Conservation (phyloP, 1,140 invertebrate species). For the Apis dorsata region DNA sequence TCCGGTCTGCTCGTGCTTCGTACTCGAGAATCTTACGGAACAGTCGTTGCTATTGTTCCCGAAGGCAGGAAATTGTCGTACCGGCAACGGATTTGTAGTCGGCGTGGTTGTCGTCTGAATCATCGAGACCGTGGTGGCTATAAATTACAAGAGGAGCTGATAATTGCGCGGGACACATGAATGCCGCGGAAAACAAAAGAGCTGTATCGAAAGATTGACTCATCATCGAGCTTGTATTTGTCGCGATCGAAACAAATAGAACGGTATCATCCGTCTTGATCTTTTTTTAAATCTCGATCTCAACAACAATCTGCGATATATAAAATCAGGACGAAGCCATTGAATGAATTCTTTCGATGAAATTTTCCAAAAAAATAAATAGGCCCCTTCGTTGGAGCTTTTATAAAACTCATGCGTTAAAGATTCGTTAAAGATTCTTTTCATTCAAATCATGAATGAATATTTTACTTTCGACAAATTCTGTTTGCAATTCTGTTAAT, state of each 20-base stretch:
- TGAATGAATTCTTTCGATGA: too few species aligned
- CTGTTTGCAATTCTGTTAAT: too few species aligned
- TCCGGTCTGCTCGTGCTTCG: conserved; percentile 76
- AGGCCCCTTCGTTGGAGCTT: neutral
- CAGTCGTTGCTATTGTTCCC: conserved; percentile 78
- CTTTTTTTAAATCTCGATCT: neutral
- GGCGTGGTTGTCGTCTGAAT: conserved; percentile 61
- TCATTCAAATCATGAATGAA: neutral
- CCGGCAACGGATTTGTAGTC: conserved; percentile 70
- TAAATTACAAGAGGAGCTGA: conserved; percentile 39
- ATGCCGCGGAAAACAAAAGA: conserved; percentile 30
- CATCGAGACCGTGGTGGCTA: conserved; percentile 50
- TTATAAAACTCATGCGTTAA: neutral
- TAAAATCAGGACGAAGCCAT: neutral
- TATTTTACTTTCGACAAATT: too few species aligned
- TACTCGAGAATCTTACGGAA: conserved; percentile 76
- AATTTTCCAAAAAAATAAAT: neutral
- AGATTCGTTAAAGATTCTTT: too few species aligned
- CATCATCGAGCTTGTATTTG: neutral
- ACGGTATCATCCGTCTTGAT: neutral
- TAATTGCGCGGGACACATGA: conserved; percentile 38
- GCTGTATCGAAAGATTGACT: conserved; percentile 8
- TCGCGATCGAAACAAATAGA: conserved; percentile 33
- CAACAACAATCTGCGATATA: neutral
- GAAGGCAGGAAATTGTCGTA: conserved; percentile 76